Evolutionary conservation across 2,888 invertebrate genomes (phyloP).

Genomic region (Xestobium rufovillosum): DNA sequence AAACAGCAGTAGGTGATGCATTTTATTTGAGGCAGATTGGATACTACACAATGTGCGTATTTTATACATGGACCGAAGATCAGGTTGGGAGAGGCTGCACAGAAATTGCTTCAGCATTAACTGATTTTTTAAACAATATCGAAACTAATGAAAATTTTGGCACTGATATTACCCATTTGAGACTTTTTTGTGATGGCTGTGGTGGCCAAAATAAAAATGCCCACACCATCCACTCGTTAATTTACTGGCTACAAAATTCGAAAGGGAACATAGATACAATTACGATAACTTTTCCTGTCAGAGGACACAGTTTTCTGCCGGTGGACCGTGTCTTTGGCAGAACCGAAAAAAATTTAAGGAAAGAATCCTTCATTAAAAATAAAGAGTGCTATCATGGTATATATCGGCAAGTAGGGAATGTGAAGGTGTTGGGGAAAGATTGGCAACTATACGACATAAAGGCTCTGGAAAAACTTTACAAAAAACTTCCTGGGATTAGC

Average conservation of each 20-base stretch:
- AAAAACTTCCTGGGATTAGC: not conserved
- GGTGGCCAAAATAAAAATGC: constrained; percentile 27
- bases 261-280: not conserved
- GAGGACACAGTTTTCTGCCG: constrained; percentile 2
- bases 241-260: constrained; percentile 14
- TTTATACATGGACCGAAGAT: constrained; percentile 26
- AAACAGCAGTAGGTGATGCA: constrained; percentile 12
- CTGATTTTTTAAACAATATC: constrained; percentile 14
- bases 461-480: not conserved
- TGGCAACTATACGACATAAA: constrained; percentile 2
- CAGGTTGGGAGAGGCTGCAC: constrained; percentile 21
- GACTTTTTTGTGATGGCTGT: constrained; percentile 28
- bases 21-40: constrained; percentile 20
- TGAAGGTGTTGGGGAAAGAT: not conserved
- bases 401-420: not conserved
- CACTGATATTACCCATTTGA: constrained; percentile 13
- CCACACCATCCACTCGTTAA: constrained; percentile 18
- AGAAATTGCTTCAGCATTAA: constrained; percentile 14
- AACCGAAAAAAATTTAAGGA: not conserved
- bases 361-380: constrained; percentile 1
- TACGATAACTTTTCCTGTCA: not conserved
- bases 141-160: constrained; percentile 14
- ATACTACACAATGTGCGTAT: constrained; percentile 22
- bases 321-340: not conserved
- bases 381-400: not conserved